Conservation (phyloP, 2,888 invertebrate species). For the Agrotis clavis region DNA sequence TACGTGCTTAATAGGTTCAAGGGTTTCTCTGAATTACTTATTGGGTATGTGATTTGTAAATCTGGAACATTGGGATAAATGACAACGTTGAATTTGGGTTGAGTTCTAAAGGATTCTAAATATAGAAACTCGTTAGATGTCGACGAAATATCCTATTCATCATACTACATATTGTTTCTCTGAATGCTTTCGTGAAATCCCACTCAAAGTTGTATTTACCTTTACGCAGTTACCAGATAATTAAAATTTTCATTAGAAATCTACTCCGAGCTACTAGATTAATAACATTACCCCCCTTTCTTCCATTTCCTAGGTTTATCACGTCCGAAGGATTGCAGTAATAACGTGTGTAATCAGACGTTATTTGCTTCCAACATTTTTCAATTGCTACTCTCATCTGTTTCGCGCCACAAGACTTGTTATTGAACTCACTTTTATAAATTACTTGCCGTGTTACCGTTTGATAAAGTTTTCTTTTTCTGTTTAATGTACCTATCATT, state of each 20-base stretch:
- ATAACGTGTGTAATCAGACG: slow-evolving; percentile 59
- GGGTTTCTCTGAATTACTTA: slow-evolving; percentile 9
- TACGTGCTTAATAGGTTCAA: slow-evolving; percentile 13
- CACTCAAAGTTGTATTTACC: not conserved
- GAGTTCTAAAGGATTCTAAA: not conserved
- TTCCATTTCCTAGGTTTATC: slow-evolving; percentile 63
- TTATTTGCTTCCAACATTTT: slow-evolving; percentile 57
- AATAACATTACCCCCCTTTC: slow-evolving; percentile 28
- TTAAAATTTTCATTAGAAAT: not conserved
- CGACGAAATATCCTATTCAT: not conserved
- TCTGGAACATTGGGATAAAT: not conserved
- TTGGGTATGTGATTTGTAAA: slow-evolving; percentile 12
- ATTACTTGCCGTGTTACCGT: slow-evolving; percentile 52
- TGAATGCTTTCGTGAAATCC: not conserved
- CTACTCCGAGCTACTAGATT: slow-evolving; percentile 16
- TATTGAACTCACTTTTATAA: slow-evolving; percentile 44
- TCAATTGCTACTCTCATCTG: slow-evolving; percentile 51
- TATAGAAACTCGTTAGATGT: slow-evolving; percentile 7
- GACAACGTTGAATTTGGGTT: not conserved
- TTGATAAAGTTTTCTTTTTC: slow-evolving; percentile 30
- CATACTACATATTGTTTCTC: not conserved
- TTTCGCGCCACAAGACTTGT: slow-evolving; percentile 46
- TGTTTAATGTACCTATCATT: slow-evolving; percentile 5
- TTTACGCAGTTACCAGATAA: slow-evolving; percentile 3
- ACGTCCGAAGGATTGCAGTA: slow-evolving; percentile 65